Base-by-base conservation (phyloP, 2,888 invertebrate genomes). In the Plemyria rubiginata region DNA sequence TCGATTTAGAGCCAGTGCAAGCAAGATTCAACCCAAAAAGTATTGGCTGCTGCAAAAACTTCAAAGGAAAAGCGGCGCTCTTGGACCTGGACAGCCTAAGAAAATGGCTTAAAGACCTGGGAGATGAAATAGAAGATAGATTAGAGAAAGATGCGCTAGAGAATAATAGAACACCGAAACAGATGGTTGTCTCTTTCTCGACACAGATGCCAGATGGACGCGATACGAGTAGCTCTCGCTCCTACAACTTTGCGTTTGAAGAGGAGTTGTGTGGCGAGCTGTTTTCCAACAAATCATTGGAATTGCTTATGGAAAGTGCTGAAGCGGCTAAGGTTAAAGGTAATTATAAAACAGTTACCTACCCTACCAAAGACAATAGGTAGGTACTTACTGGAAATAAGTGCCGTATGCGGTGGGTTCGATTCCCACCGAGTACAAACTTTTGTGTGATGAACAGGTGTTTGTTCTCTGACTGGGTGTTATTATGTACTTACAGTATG, bases 31-130 rank as follows among this genome's bases (percentile, higher is more conserved):
- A 98, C 59, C 94, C 98, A 0, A 98, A 99, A 86, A 98, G 98
- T 56, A 98, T 99, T 73, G 99, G 98, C 0, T 98, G 98, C 78
- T 97, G 98, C 82, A 99, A 99, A 88, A 97, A 97, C 79, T 99
- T 99, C 84, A 95, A 95, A 2, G 99, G 98, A 0, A 95, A 94
- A 77, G 94, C 94, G 70, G 96, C 96, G 9, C 94, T 99, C 5
- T 85, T 88, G 0, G 95, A 95, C 15, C 81, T 94, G 40, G 94
- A 95, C 32, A 94, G 94, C 61, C 92, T 97, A 16, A 92, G 93
- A 54, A 96, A 96, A 80, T 99, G 99, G 99, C 87, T 98, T 0
- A 91, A 91, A 50, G 97, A 97, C 77, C 88, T 99, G 12, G 94
- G 96, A 0, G 94, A 94, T 53, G 99, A 99, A 93, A 94, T 99